phyloP scores from a whole-genome alignment of 1,140 invertebrate genomes.

The Euwallacea similis region DNA sequence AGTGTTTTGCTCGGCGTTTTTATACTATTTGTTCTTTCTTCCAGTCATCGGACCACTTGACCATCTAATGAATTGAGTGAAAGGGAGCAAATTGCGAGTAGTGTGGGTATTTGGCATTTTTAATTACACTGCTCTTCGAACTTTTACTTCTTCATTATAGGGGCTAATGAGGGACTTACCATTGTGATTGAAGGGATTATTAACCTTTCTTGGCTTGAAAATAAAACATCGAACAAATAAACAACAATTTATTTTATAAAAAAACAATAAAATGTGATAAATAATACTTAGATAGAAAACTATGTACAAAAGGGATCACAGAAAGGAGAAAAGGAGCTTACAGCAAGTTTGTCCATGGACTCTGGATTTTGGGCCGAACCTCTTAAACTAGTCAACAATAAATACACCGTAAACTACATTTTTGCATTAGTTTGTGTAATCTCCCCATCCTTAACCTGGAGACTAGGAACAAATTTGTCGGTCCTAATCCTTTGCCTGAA shows the following conservation, averaged over 20 bases:
- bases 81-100: conserved; percentile 5
- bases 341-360: too few species aligned
- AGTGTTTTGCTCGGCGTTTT: conserved; percentile 6
- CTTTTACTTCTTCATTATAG: not conserved
- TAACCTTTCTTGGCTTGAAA: too few species aligned
- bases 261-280: too few species aligned
- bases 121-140: not conserved
- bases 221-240: too few species aligned
- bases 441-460: conserved; percentile 36
- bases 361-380: too few species aligned
- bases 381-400: too few species aligned
- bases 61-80: conserved; percentile 20
- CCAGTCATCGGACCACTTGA: not conserved
- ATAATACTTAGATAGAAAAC: not conserved
- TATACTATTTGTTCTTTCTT: conserved; percentile 12
- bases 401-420: too few species aligned
- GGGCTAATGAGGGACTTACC: too few species aligned
- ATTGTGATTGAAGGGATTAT: too few species aligned
- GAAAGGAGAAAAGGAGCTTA: not conserved
- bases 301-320: conserved; percentile 26
- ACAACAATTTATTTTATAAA: too few species aligned
- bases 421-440: conserved; percentile 13
- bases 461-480: conserved; percentile 42
- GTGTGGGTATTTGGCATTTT: not conserved
- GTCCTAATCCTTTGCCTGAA: conserved; percentile 16